These are phyloP conservation scores for Cyprinella venusta DNA, from an alignment of 2,797 vertebrate species.

Conservation along the genomic window DNA sequence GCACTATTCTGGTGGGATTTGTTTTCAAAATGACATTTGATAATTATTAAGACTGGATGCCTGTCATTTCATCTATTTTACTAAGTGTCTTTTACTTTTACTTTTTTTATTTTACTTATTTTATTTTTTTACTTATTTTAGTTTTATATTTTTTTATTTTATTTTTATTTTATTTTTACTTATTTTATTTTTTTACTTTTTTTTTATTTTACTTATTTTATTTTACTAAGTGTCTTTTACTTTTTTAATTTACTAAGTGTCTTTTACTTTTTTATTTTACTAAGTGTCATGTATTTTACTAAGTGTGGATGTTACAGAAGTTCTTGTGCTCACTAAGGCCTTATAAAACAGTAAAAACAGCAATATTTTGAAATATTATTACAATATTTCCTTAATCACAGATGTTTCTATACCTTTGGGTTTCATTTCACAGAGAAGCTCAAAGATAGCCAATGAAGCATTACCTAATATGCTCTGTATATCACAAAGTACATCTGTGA, in stretches of 20 bases:
- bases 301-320: not conserved
- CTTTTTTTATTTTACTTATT: too few relatives aligned
- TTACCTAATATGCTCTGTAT: not conserved
- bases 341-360: not conserved
- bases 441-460: conserved; percentile 1
- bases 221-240: not conserved
- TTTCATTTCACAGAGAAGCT: not conserved
- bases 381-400: too few relatives aligned
- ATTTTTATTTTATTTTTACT: too few relatives aligned
- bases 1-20: not conserved
- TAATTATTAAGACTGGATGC: not conserved
- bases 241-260: not conserved
- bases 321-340: not conserved
- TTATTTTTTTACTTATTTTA: too few relatives aligned
- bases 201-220: too few relatives aligned
- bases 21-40: not conserved
- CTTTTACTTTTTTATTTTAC: too few relatives aligned
- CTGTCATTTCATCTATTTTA: not conserved
- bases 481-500: not conserved
- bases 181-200: too few relatives aligned
- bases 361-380: not conserved
- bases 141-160: too few relatives aligned
- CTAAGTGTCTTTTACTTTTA: not conserved
- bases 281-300: not conserved
- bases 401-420: conserved; percentile 8